phyloP scores from a whole-genome alignment of 2,888 invertebrate species.

The Polyommatus iphigenia region DNA sequence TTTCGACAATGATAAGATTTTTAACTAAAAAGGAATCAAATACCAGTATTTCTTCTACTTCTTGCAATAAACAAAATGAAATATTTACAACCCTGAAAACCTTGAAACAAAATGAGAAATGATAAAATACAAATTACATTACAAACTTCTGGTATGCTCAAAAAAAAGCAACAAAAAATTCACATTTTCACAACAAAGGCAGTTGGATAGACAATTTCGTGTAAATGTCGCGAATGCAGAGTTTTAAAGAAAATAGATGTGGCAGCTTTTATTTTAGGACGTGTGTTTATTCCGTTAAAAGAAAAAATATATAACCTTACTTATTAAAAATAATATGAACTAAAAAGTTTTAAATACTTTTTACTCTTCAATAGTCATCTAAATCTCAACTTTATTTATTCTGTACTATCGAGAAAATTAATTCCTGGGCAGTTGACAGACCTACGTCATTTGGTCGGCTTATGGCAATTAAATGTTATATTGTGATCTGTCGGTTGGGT shows the following conservation, averaged over 20 bases:
- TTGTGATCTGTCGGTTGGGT: too few relatives aligned
- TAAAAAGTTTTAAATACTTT: too few relatives aligned
- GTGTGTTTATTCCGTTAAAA: too few relatives aligned
- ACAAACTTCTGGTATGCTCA: constrained; percentile 10
- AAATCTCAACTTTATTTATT: too few relatives aligned
- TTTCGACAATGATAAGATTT: neutral
- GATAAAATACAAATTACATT: neutral
- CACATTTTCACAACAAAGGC: constrained; percentile 20
- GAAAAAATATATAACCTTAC: too few relatives aligned
- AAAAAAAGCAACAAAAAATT: neutral
- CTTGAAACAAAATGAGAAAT: constrained; percentile 24
- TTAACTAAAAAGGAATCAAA: neutral
- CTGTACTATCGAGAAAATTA: too few relatives aligned
- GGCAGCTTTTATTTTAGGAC: neutral
- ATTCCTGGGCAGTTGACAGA: too few relatives aligned
- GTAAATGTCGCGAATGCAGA: constrained; percentile 23
- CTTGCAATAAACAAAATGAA: neutral
- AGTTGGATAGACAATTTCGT: constrained; percentile 16
- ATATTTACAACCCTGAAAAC: neutral
- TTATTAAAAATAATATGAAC: too few relatives aligned
- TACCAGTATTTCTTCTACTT: neutral
- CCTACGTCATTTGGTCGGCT: too few relatives aligned
- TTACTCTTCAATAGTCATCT: too few relatives aligned
- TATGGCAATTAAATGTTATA: too few relatives aligned
- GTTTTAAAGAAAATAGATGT: neutral